phyloP scores from a whole-genome alignment of 2,113 vertebrate genomes.

The Polypterus senegalus region DNA sequence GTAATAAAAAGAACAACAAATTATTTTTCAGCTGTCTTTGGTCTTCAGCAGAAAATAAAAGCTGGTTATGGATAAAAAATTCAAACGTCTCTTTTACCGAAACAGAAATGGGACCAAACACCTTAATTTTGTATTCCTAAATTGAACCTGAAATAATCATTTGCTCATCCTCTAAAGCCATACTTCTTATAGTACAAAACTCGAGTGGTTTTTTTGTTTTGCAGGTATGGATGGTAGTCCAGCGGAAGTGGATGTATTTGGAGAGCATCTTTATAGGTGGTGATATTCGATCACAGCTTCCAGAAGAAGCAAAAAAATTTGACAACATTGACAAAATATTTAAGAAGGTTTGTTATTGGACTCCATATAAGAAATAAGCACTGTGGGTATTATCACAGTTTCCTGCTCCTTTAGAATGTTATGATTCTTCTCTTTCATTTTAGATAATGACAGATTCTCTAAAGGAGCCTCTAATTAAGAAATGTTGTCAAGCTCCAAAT shows the following conservation, averaged over 20 bases:
- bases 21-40: too few species aligned
- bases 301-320: conserved; percentile 84
- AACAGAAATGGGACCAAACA: too few species aligned
- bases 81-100: too few species aligned
- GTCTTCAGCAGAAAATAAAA: too few species aligned
- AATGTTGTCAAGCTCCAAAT: conserved; percentile 63
- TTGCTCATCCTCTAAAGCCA: background rate
- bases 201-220: background rate
- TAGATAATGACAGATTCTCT: conserved; percentile 81
- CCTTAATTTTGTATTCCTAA: background rate
- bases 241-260: conserved; percentile 95
- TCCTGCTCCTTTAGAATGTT: background rate
- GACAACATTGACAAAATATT: conserved; percentile 71
- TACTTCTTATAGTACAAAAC: background rate
- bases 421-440: background rate
- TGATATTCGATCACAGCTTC: conserved; percentile 80
- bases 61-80: too few species aligned
- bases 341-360: conserved; percentile 53
- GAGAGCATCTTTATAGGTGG: conserved; percentile 86
- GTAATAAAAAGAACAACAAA: too few species aligned
- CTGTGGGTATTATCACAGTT: too few species aligned
- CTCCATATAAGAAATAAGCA: too few species aligned
- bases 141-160: background rate
- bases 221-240: conserved; percentile 82
- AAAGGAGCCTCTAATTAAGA: conserved; percentile 66